These are phyloP conservation scores for Sebastes dallii DNA, from an alignment of 2,797 vertebrate genomes.

Conservation along the genomic window DNA sequence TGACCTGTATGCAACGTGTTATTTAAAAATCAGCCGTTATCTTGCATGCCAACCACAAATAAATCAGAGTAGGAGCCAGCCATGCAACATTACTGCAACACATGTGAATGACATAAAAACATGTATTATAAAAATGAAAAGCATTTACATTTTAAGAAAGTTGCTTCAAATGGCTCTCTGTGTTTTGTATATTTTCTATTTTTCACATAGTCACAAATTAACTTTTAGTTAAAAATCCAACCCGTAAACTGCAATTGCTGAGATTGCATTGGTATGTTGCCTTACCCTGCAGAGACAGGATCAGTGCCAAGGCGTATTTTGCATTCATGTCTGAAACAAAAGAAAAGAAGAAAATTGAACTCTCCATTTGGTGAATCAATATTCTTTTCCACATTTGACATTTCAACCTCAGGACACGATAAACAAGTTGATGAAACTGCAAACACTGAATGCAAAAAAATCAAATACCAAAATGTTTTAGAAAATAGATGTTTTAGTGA, in stretches of 20 bases:
- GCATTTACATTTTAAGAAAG: neutral
- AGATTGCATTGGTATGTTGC: neutral
- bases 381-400: neutral
- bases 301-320: conserved; percentile 74
- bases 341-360: neutral
- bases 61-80: neutral
- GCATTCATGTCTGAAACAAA: conserved; percentile 78
- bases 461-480: neutral
- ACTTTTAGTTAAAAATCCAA: neutral
- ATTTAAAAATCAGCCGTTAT: neutral
- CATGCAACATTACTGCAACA: neutral
- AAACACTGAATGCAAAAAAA: conserved; percentile 1
- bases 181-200: neutral
- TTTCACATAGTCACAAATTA: neutral
- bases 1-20: neutral
- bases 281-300: conserved; percentile 85
- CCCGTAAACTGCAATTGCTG: neutral
- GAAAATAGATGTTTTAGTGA: neutral
- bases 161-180: neutral
- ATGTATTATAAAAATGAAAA: neutral
- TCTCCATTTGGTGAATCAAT: neutral
- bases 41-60: neutral
- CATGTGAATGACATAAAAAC: neutral
- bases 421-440: neutral
- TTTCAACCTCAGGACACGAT: neutral